Conservation (phyloP, 2,888 invertebrate genomes). For the Amblyteles armatorius region DNA sequence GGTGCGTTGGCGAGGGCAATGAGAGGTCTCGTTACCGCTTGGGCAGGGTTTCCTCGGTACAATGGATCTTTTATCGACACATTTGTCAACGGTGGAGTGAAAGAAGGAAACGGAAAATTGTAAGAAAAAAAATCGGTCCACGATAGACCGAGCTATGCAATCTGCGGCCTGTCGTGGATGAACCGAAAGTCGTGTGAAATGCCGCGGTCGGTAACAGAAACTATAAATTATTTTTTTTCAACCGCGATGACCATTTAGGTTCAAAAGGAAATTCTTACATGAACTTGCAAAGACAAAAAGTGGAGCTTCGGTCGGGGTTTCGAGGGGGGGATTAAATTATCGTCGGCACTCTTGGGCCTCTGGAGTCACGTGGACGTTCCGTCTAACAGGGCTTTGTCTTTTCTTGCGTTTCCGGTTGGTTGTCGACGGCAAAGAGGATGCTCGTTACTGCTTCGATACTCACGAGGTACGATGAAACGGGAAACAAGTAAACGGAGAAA, state of each 20-base stretch:
- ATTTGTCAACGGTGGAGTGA: constrained; percentile 35
- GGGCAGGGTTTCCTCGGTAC: background rate
- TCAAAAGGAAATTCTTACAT: too few species aligned
- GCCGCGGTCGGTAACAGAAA: too few species aligned
- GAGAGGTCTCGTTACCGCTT: background rate
- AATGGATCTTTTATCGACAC: constrained; percentile 24
- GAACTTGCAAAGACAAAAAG: background rate
- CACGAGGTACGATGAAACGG: background rate
- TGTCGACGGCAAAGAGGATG: background rate
- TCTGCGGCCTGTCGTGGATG: too few species aligned
- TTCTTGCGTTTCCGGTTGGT: background rate
- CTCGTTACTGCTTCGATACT: background rate
- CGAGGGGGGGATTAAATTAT: constrained; percentile 47
- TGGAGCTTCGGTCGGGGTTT: background rate
- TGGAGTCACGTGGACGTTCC: background rate
- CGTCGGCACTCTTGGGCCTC: background rate
- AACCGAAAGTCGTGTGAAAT: too few species aligned
- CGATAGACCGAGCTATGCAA: too few species aligned
- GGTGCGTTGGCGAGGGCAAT: background rate
- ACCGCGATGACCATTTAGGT: too few species aligned
- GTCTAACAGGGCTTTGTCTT: constrained; percentile 13
- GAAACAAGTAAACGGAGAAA: background rate
- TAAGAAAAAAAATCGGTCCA: background rate
- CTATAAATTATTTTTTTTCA: too few species aligned
- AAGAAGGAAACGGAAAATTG: background rate